Evolutionary conservation across 37 sponge, comb jelly and placozoan genomes (phyloP), one percentile per base, ranked within the genome.

Genomic region (Beroe ovata): DNA sequence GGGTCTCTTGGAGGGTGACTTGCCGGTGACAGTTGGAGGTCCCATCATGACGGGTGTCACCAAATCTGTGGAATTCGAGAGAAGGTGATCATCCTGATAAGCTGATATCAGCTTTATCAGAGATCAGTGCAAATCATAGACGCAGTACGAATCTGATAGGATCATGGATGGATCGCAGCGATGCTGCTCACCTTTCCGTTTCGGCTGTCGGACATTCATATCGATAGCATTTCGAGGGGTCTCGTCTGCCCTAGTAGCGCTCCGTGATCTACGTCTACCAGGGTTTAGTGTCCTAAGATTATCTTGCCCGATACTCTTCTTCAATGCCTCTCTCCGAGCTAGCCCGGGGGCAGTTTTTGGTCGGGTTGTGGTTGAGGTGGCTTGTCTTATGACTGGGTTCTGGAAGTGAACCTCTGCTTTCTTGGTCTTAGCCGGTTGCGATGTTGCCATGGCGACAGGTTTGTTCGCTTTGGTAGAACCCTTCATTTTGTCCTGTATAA

Each of bases 181-280:
- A n/a, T n/a, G n/a, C n/a, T n/a, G n/a, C n/a, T n/a, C n/a, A 66
- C 69, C 69, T 66, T 66, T 66, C 2, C 69, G 69, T 66, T 66
- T 66, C 25, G 69, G 36, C 14, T 25, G 69, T 32, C 36, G 25
- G 8, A 66, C 69, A 37, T 66, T 66, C 69, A 66, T 32, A 16
- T 66, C 36, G 69, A 33, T 33, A 16, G 69, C 36, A 32, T 34
- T 14, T 18, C 34, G 29, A 18, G 69, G 69, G 8, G 69, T 66
- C 19, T 33, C 20, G 22, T 38, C 84, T n/a, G 41, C 84, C 11
- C 84, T 38, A 23, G 22, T 3, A 11, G 84, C 84, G 21, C 84
- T 77, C 1, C 20, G 22, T 21, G 84, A 77, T 19, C 84, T 38
- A 25, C 84, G 16, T 29, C 33, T 77, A 6, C 36, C 84, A 3